Percentiles rank a stretch among this genome's conserved stretches.
phyloP scores from a whole-genome alignment of 2,888 invertebrate genomes.

The Mythimna pallens region DNA sequence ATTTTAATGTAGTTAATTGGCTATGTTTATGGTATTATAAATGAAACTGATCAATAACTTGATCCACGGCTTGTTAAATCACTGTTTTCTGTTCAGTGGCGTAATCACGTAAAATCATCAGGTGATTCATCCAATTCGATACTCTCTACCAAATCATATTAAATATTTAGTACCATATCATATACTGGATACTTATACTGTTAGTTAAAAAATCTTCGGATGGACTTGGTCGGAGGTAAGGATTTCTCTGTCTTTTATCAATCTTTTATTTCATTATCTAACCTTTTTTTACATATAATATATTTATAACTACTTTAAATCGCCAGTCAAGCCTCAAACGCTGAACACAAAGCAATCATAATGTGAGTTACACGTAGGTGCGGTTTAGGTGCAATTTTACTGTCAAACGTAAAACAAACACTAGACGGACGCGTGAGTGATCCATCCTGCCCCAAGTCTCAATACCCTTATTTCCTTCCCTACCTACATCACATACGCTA shows the following conservation, averaged over 20 bases:
- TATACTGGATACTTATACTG: no score
- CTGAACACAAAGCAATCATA: conserved; percentile 3
- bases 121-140: conserved; percentile 18
- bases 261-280: neutral
- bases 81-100: conserved; percentile 9
- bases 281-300: neutral
- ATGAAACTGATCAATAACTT: conserved; percentile 10
- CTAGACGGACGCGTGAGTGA: conserved; percentile 64
- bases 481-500: conserved; percentile 54
- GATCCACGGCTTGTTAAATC: conserved; percentile 12
- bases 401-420: conserved; percentile 71
- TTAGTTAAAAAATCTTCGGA: no score
- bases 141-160: neutral
- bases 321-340: neutral
- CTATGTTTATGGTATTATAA: conserved; percentile 21
- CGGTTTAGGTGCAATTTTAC: conserved; percentile 67
- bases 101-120: conserved; percentile 12
- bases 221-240: no score
- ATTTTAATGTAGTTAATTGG: neutral
- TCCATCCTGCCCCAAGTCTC: conserved; percentile 65
- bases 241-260: neutral
- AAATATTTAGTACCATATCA: neutral
- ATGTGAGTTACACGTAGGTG: neutral
- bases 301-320: neutral
- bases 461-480: conserved; percentile 56